Evolutionary conservation across 2,797 vertebrate genomes (phyloP), one percentile per base, ranked within the genome.

Genomic region (Enteromius thamalakanensis): DNA sequence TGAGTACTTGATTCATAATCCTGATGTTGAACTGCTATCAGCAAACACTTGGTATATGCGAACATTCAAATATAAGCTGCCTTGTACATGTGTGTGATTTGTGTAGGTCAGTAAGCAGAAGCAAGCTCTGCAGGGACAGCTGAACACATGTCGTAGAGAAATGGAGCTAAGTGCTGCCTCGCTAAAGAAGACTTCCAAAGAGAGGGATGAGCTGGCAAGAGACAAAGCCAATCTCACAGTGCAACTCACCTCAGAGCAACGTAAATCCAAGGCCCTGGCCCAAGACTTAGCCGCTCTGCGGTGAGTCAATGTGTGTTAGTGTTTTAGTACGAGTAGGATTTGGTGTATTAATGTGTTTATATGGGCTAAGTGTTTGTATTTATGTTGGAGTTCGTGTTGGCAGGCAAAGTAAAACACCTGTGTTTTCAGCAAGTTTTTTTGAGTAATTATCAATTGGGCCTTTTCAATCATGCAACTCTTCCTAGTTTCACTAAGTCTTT

Each of bases 211-310:
- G 55, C 86, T 95, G 88, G 91, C 93, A 62, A 92, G 93, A 83
- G 93, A 95, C 86, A 92, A 87, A 89, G 93, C 92, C 80, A 89
- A 89, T 79, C 91, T 96, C 88, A 91, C 91, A 64, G 93, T 96
- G 89, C 91, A 91, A 86, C 92, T 95, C 71, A 92, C 92, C 69
- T 90, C 93, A 10, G 89, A 94, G 85, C 94, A 94, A 67, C 91
- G 93, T 87, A 95, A 94, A 85, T 84, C 89, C 87, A 93, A 82
- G 72, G 92, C 92, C 83, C 87, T 93, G 40, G 88, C 89, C 62
- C 91, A 95, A 87, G 95, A 96, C 83, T 90, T 91, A 42, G 86
- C 93, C 32, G 80, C 81, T 21, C 91, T 97, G 87, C 95, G 95
- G 94, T 96, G 87, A 83, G 80, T 78, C 51, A 85, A 58, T 76